These are phyloP conservation scores for Poecilia wingei DNA, from an alignment of 2,797 vertebrate genomes.

Conservation along the genomic window DNA sequence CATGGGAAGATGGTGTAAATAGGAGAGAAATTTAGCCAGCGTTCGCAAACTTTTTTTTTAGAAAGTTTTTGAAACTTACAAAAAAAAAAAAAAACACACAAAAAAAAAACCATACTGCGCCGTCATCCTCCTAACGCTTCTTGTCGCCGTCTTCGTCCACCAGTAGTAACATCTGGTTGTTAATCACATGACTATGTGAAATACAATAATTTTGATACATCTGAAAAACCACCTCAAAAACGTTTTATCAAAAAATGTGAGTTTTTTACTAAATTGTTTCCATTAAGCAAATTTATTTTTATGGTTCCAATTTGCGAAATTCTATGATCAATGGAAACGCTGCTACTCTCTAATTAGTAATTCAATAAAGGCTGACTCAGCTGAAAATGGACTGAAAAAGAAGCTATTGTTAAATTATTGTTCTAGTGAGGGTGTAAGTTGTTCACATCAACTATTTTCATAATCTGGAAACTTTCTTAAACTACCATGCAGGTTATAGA, in stretches of 20 bases:
- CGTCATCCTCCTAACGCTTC: no score
- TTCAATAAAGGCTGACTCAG: neutral
- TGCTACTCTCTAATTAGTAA: neutral
- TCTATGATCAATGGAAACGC: no score
- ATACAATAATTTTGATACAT: no score
- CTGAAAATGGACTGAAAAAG: neutral
- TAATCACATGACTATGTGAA: no score
- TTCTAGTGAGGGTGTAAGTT: neutral
- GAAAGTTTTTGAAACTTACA: constrained; percentile 28
- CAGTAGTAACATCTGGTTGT: no score
- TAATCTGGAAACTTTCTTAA: neutral
- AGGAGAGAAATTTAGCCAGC: constrained; percentile 3
- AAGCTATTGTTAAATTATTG: constrained; percentile 1
- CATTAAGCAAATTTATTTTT: no score
- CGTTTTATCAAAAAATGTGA: no score
- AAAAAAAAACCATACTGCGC: no score
- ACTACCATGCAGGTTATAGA: neutral
- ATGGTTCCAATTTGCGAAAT: no score
- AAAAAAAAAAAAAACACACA: neutral
- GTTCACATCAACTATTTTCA: neutral
- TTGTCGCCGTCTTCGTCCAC: no score
- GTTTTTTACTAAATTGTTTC: no score
- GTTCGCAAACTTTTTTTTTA: constrained; percentile 2
- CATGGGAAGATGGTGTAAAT: constrained; percentile 14
- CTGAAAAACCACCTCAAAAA: no score